phyloP scores from a whole-genome alignment of 2,113 vertebrate species.

The Buteo buteo region DNA sequence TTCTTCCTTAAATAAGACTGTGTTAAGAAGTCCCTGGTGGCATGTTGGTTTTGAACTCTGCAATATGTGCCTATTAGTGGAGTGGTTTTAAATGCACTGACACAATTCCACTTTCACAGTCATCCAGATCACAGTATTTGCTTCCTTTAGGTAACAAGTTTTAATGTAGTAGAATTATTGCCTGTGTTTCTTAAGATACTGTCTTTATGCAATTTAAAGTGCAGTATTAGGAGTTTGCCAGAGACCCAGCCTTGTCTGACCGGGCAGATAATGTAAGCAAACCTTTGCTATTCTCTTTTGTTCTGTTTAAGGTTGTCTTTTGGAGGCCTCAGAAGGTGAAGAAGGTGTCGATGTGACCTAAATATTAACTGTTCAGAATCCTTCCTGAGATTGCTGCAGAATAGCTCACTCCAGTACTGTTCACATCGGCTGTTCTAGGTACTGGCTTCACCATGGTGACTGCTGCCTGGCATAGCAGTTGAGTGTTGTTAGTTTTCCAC shows the following conservation, averaged over 20 bases:
- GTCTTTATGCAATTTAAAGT: neutral
- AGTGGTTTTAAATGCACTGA: neutral
- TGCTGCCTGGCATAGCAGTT: neutral
- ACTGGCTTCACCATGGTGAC: neutral
- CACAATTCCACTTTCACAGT: neutral
- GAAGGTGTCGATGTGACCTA: neutral
- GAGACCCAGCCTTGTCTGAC: neutral
- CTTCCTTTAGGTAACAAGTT: neutral
- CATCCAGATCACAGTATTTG: neutral
- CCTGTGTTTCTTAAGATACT: neutral
- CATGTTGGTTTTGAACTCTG: neutral
- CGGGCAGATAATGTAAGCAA: neutral
- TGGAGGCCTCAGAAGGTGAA: neutral
- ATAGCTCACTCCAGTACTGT: neutral
- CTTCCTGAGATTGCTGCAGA: neutral
- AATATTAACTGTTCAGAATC: neutral
- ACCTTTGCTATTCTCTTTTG: neutral
- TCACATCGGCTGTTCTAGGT: rapidly evolving
- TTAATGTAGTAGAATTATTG: neutral
- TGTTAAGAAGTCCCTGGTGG: neutral
- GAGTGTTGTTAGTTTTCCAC: neutral
- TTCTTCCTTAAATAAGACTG: neutral
- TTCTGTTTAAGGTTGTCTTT: neutral
- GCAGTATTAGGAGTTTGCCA: neutral
- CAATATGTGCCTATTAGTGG: neutral